These are phyloP conservation scores for Ischnura elegans DNA, from an alignment of 2,888 invertebrate genomes.

Conservation along the genomic window DNA sequence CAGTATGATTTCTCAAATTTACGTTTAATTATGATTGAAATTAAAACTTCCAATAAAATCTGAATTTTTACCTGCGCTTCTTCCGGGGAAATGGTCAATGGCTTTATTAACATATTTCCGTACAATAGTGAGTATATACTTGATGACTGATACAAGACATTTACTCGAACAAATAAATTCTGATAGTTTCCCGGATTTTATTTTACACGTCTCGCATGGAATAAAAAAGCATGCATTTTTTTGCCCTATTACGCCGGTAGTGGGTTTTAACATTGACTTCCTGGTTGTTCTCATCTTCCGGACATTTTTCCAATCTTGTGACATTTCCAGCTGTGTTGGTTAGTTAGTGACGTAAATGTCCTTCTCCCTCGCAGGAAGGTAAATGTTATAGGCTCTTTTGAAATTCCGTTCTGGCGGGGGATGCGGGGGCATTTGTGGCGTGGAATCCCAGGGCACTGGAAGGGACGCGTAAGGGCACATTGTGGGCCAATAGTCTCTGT, in stretches of 20 bases:
- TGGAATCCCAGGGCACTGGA: neutral
- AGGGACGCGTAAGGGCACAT: neutral
- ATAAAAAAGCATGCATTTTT: neutral
- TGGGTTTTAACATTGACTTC: neutral
- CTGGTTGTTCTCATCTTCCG: too few species aligned
- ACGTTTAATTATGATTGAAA: too few species aligned
- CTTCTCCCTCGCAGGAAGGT: conserved; percentile 27
- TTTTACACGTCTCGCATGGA: neutral
- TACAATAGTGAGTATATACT: neutral
- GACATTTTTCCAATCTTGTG: neutral
- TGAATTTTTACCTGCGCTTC: too few species aligned
- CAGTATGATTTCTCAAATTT: too few species aligned
- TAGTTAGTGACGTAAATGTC: neutral
- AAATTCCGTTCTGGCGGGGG: neutral
- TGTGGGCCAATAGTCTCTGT: conserved; percentile 37
- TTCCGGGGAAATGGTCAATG: too few species aligned
- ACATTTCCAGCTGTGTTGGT: neutral
- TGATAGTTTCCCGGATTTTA: neutral
- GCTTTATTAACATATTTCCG: neutral
- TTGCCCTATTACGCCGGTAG: neutral
- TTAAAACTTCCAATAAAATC: too few species aligned
- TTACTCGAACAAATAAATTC: neutral
- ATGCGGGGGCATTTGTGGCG: neutral
- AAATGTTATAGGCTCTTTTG: neutral
- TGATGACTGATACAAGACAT: neutral